Conservation (phyloP, 2,113 vertebrate genomes). For the Cariama cristata region DNA sequence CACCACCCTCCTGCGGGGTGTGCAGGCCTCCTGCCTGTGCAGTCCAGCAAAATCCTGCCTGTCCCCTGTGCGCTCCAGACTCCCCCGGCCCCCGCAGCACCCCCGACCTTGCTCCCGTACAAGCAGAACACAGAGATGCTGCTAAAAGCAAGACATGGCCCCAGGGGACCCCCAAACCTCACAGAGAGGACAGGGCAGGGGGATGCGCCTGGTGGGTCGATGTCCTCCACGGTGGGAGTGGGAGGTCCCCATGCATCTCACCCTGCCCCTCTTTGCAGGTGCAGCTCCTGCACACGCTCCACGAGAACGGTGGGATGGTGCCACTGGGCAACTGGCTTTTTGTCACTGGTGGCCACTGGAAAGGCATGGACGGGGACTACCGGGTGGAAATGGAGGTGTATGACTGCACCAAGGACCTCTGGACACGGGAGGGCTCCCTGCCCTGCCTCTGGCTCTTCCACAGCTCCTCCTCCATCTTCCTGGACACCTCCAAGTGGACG, state of each 20-base stretch:
- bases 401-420: slow-evolving; percentile 80
- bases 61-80: too few species aligned
- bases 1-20: too few species aligned
- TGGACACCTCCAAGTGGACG: slow-evolving; percentile 88
- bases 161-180: neutral
- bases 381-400: slow-evolving; percentile 94
- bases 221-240: neutral
- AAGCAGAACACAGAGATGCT: neutral
- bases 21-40: rapidly evolving
- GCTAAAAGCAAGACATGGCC: neutral
- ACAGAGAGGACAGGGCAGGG: neutral
- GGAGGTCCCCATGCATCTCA: neutral
- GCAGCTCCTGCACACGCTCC: slow-evolving; percentile 91
- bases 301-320: slow-evolving; percentile 92
- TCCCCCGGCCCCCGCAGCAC: rapidly evolving
- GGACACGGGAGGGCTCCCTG: slow-evolving; percentile 85
- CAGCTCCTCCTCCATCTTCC: slow-evolving; percentile 86
- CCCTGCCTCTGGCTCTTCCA: slow-evolving; percentile 96
- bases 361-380: slow-evolving; percentile 94
- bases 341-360: slow-evolving; percentile 94
- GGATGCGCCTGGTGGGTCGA: rapidly evolving
- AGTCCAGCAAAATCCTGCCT: neutral
- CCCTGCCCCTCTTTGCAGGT: slow-evolving; percentile 72
- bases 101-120: neutral
- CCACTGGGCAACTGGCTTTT: slow-evolving; percentile 82